Percentiles rank a stretch among this genome's conserved stretches.
Evolutionary conservation across 2,888 invertebrate species (phyloP).

Genomic region (Hydrotaea cyrtoneurina): DNA sequence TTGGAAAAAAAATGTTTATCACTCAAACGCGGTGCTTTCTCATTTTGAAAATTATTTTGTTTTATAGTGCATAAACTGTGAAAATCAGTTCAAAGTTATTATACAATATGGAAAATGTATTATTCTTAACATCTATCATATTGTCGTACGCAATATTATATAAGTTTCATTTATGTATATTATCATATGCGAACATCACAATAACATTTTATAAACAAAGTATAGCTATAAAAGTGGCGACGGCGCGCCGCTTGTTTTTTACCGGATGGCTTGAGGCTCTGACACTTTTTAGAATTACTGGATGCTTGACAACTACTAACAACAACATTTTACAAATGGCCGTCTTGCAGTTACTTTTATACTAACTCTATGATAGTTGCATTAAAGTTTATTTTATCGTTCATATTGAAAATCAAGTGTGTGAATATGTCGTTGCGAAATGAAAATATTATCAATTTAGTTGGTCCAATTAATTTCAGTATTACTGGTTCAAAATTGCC

Average conservation of each 20-base stretch:
- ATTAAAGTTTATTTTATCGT: slow-evolving; percentile 1
- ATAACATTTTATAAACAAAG: background rate
- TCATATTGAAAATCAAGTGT: background rate
- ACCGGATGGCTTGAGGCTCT: too few species aligned
- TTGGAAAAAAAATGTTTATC: slow-evolving; percentile 16
- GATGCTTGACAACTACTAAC: too few species aligned
- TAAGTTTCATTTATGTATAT: background rate
- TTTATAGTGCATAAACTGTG: slow-evolving; percentile 19
- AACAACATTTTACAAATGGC: too few species aligned
- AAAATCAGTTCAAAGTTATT: slow-evolving; percentile 17
- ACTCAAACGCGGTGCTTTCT: background rate
- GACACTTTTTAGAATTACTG: too few species aligned
- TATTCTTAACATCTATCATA: slow-evolving; percentile 2
- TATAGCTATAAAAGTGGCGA: too few species aligned
- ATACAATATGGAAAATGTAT: slow-evolving; percentile 22
- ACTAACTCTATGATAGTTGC: background rate
- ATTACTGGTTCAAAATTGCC: slow-evolving; percentile 8
- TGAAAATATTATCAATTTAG: background rate
- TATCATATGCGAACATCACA: slow-evolving; percentile 7
- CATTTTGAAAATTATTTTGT: too few species aligned
- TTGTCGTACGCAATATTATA: slow-evolving; percentile 3
- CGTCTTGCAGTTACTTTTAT: too few species aligned
- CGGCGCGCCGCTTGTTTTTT: too few species aligned
- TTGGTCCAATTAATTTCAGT: background rate
- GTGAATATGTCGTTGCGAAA: background rate